These are phyloP conservation scores for Eutolmus rufibarbis DNA, from an alignment of 2,888 invertebrate genomes.

Conservation along the genomic window DNA sequence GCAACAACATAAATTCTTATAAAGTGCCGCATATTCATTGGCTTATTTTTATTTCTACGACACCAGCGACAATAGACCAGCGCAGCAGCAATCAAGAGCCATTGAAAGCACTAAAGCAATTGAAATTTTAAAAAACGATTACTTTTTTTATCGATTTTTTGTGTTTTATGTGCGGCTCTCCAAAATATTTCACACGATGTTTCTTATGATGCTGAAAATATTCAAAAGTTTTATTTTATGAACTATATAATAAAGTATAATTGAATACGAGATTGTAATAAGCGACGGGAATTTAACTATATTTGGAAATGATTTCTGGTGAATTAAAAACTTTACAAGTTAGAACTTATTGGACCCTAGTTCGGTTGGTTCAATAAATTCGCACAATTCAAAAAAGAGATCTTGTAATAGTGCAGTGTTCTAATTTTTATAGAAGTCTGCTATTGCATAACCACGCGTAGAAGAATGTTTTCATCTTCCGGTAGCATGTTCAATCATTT, in stretches of 20 bases:
- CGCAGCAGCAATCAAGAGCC: neutral
- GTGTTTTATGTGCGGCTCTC: neutral
- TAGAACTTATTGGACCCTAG: too few relatives aligned
- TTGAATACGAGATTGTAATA: neutral
- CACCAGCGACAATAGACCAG: neutral
- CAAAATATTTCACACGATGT: neutral
- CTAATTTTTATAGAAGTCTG: too few relatives aligned
- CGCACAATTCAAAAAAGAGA: too few relatives aligned
- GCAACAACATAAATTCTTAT: neutral
- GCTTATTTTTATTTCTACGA: neutral
- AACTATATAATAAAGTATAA: neutral
- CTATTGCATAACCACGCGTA: too few relatives aligned
- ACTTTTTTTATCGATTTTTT: neutral
- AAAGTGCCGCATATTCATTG: neutral
- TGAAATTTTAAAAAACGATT: neutral
- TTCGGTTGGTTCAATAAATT: too few relatives aligned
- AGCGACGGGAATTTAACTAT: neutral
- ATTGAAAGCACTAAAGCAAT: neutral
- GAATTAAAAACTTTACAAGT: neutral
- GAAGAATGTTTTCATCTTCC: too few relatives aligned
- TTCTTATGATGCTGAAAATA: neutral
- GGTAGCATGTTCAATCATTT: neutral
- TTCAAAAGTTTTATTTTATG: neutral
- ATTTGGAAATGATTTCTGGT: neutral
- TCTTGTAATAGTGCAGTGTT: too few relatives aligned